These are phyloP conservation scores for Scylla paramamosain DNA, from an alignment of 1,140 invertebrate species.

Conservation along the genomic window DNA sequence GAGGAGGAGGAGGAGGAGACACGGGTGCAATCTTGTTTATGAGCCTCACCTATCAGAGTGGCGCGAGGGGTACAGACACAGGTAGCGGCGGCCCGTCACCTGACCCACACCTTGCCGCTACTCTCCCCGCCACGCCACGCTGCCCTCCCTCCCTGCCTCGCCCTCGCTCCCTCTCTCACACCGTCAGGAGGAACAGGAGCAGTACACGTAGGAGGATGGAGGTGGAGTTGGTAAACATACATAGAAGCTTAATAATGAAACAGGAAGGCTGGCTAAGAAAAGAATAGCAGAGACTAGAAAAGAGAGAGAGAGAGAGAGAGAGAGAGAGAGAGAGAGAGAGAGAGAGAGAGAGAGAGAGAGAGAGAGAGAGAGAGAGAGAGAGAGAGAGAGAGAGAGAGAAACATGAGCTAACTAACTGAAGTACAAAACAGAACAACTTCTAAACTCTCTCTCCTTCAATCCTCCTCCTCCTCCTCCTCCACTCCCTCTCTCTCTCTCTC, in stretches of 20 bases:
- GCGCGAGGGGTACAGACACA: conserved; percentile 24
- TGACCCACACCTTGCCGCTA: not conserved
- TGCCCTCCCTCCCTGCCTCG: not conserved
- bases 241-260: not conserved
- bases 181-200: not conserved
- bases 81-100: conserved; percentile 15
- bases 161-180: not conserved
- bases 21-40: conserved; percentile 41
- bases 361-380: not conserved
- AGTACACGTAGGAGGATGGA: not conserved
- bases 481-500: too few relatives aligned
- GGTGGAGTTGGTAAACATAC: not conserved
- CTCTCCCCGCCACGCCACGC: too few relatives aligned
- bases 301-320: too few relatives aligned
- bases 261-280: not conserved
- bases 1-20: conserved; percentile 4
- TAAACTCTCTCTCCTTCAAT: not conserved
- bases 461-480: too few relatives aligned
- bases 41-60: conserved; percentile 22
- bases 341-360: not conserved
- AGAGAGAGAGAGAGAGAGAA: not conserved
- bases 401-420: not conserved
- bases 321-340: too few relatives aligned
- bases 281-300: not conserved
- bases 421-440: not conserved